phyloP scores from a whole-genome alignment of 2,113 vertebrate species.

The Neotragus moschatus region DNA sequence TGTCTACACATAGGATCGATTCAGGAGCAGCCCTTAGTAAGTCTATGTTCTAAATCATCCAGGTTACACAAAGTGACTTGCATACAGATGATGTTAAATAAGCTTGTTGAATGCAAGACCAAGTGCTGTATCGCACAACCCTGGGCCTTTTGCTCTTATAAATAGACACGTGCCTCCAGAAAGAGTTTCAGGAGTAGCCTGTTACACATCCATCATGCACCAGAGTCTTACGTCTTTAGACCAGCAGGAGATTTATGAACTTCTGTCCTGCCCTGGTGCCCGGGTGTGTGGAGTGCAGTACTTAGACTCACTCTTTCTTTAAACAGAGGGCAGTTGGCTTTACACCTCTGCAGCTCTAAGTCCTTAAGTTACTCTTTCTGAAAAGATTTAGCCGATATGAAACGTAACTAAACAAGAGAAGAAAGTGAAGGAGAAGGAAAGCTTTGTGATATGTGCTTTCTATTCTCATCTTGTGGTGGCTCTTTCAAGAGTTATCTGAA shows the following conservation, averaged over 20 bases:
- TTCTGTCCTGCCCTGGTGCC: not conserved
- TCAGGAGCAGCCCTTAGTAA: not conserved
- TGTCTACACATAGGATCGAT: not conserved
- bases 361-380: constrained; percentile 13
- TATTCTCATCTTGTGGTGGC: not conserved
- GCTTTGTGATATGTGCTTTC: not conserved
- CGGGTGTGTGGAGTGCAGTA: not conserved
- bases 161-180: not conserved
- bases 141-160: not conserved
- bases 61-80: not conserved
- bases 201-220: not conserved
- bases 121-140: not conserved
- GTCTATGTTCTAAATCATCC: not conserved
- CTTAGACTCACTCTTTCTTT: constrained; percentile 9
- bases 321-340: not conserved
- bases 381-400: not conserved
- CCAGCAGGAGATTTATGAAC: not conserved
- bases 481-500: not conserved
- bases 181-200: not conserved
- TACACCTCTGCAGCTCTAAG: not conserved
- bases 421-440: not conserved
- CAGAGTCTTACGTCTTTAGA: not conserved
- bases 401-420: not conserved
- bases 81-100: constrained; percentile 6
- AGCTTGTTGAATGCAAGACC: not conserved